A percentile compares a stretch with the other conserved stretches of the same genome.
Conservation (phyloP, 2,797 vertebrate genomes). For the Centroberyx gerrardi region DNA sequence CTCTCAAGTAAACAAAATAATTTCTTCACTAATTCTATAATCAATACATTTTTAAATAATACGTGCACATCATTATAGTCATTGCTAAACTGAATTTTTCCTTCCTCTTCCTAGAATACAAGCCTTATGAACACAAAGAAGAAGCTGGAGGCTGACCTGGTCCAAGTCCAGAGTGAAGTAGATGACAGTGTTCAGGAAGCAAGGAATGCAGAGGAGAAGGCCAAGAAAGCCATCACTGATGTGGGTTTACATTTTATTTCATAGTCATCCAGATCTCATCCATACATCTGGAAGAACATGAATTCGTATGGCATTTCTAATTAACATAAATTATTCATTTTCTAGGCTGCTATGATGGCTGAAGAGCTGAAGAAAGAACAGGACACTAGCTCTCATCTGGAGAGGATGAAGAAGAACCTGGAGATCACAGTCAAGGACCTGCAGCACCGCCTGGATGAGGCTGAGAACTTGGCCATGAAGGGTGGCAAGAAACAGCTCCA, state of each 20-base stretch:
- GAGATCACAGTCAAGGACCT: slow-evolving; percentile 91
- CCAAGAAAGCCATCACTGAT: slow-evolving; percentile 91
- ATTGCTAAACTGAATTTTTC: background rate
- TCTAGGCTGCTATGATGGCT: slow-evolving; percentile 92
- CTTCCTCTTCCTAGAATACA: slow-evolving; percentile 84
- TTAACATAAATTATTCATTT: background rate
- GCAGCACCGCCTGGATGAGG: slow-evolving; percentile 92
- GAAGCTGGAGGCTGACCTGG: too few relatives aligned
- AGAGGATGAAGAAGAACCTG: slow-evolving; percentile 93
- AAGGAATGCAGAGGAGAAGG: too few relatives aligned
- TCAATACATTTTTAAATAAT: background rate
- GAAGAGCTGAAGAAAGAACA: slow-evolving; percentile 95
- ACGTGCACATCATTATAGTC: too few relatives aligned
- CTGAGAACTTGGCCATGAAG: slow-evolving; percentile 93
- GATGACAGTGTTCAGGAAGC: too few relatives aligned
- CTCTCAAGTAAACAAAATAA: slow-evolving; percentile 70
- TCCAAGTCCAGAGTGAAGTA: too few relatives aligned
- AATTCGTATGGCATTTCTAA: background rate
- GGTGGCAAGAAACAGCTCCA: slow-evolving; percentile 95
- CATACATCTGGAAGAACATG: too few relatives aligned
- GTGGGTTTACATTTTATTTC: slow-evolving; percentile 68
- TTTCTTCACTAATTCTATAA: background rate
- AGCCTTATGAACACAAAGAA: slow-evolving; percentile 70
- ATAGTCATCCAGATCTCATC: too few relatives aligned
- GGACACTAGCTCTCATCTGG: slow-evolving; percentile 92